Base-by-base conservation (phyloP, 1,140 invertebrate species). In the Drosophila ficusphila region DNA sequence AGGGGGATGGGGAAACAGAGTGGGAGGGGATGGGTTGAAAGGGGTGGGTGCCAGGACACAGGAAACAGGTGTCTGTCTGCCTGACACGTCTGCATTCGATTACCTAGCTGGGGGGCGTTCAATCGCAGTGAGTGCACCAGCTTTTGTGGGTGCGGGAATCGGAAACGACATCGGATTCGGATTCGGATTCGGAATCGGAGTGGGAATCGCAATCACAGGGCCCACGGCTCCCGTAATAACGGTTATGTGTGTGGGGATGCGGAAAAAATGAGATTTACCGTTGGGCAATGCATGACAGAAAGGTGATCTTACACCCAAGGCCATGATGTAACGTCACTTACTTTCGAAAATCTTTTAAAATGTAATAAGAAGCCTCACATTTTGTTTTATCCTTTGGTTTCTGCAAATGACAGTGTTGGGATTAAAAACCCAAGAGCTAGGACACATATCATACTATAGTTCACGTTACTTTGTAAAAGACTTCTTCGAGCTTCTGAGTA, bases 51-150 rank as follows among this genome's bases (percentile, higher is more conserved):
- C 2, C 19, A 4, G 18, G 21, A 34, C 16, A 19, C 34, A n/a
- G 57, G 60, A 65, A 67, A 67, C 62, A 67, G 44, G 60, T 67
- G 62, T 65, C 60, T 67, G 34, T 60, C 52, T 58, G 60, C 33
- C 25, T 67, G 62, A 33, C 62, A 52, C 61, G 60, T 52, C 44
- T 42, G 44, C 60, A 67, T 67, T 67, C 62, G 62, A 67, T 67
- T 67, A 67, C 36, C 44, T 51, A 34, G 34, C 19, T 44, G 21
- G 23, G 21, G 21, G 41, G 39, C 11, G n/a, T n/a, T 44, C 41
- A 25, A 25, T 44, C 41, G 21, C 62, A 67, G 38, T 34, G 39
- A 62, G 12, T 29, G 12, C 29, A 16, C 19, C 14, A 12, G 12
- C 0, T 14, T 14, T 14, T 14, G 27, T 16, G 23, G 7, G 21